These are phyloP conservation scores for Drosophila sp. DNA, from an alignment of 1,140 invertebrate species.

Conservation along the genomic window DNA sequence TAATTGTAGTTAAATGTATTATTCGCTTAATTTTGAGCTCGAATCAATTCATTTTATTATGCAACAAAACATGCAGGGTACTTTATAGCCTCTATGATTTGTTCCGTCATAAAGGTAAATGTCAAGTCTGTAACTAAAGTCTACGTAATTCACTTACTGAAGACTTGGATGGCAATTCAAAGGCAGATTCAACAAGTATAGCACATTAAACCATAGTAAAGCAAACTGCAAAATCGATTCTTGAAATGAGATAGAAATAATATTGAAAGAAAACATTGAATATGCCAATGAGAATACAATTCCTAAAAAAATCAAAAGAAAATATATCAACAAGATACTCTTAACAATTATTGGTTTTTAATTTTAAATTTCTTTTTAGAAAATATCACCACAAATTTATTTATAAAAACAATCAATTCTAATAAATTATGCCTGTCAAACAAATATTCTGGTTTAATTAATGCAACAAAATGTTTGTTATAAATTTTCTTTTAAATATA, in stretches of 20 bases:
- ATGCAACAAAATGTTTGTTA: too few relatives aligned
- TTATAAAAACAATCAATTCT: too few relatives aligned
- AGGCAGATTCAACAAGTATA: constrained; percentile 57
- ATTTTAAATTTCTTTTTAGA: too few relatives aligned
- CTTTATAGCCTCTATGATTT: background rate
- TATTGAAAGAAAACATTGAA: background rate
- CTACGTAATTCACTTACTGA: background rate
- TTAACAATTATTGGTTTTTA: too few relatives aligned
- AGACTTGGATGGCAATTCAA: background rate
- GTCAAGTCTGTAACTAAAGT: constrained; percentile 38
- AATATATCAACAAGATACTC: too few relatives aligned
- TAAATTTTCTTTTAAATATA: too few relatives aligned
- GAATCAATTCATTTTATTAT: too few relatives aligned
- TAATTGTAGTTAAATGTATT: background rate
- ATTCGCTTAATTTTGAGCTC: background rate
- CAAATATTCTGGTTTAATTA: too few relatives aligned
- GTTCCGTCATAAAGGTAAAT: constrained; percentile 56
- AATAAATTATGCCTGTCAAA: too few relatives aligned
- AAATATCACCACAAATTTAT: too few relatives aligned
- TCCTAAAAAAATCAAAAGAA: too few relatives aligned
- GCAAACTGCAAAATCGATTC: background rate
- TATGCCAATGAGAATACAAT: background rate
- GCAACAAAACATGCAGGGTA: background rate
- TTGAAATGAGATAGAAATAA: background rate
- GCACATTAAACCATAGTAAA: background rate